These are phyloP conservation scores for Nanorana parkeri DNA, from an alignment of 2,113 vertebrate genomes.

Conservation along the genomic window DNA sequence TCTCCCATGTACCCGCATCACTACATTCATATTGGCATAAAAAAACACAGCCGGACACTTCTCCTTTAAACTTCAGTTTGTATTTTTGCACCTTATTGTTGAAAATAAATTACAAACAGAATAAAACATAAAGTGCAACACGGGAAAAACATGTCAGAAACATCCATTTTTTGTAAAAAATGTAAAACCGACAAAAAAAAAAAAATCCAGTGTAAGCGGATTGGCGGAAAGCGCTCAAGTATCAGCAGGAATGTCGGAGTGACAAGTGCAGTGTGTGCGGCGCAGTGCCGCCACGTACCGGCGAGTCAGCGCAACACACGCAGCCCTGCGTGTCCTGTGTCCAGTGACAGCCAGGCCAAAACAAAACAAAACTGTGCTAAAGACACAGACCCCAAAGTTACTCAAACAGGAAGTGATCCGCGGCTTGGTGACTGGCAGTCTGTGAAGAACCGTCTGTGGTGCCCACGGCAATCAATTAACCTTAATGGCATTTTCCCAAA, in stretches of 20 bases:
- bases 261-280: slow-evolving; percentile 18
- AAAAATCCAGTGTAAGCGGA: slow-evolving; percentile 30
- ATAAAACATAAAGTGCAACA: slow-evolving; percentile 50
- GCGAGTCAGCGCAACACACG: slow-evolving; percentile 6
- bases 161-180: slow-evolving; percentile 5
- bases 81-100: slow-evolving; percentile 31
- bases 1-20: no score
- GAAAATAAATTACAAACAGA: slow-evolving; percentile 50
- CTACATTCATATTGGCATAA: no score
- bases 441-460: no score
- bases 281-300: not conserved
- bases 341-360: not conserved
- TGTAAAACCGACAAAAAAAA: not conserved
- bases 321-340: not conserved
- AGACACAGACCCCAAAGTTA: no score
- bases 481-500: no score
- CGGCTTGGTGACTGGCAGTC: no score
- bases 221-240: slow-evolving; percentile 49
- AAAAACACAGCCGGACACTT: no score
- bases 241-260: slow-evolving; percentile 44
- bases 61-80: not conserved
- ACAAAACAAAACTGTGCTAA: not conserved
- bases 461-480: no score
- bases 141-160: not conserved
- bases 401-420: no score